A percentile compares a stretch with the other conserved stretches of the same genome.
Conservation (phyloP, 2,113 vertebrate species). For the Vireo altiloquus region DNA sequence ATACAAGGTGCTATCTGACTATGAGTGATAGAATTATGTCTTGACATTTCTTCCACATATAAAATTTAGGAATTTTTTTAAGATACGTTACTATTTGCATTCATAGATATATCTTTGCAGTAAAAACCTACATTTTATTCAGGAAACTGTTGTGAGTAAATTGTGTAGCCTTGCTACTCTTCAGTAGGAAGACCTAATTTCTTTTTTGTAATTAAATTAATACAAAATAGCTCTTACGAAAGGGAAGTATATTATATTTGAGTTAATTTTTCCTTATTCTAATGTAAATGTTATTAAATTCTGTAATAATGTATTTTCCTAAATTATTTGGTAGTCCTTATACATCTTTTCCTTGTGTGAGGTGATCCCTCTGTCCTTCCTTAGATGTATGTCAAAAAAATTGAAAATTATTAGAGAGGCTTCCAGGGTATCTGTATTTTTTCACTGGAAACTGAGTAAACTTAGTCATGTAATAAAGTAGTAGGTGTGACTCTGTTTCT, state of each 20-base stretch:
- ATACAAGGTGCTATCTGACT: neutral
- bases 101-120: neutral
- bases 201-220: neutral
- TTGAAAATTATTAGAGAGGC: neutral
- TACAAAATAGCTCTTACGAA: neutral
- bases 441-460: neutral
- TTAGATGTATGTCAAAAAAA: neutral
- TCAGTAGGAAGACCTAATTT: neutral
- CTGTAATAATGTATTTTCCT: neutral
- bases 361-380: neutral
- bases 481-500: neutral
- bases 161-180: neutral
- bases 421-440: neutral
- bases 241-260: neutral
- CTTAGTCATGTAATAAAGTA: neutral
- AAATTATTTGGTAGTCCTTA: neutral
- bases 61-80: neutral
- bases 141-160: neutral
- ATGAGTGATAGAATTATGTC: neutral
- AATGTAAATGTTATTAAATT: neutral
- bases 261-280: neutral
- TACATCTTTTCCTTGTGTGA: neutral
- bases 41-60: neutral
- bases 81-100: neutral
- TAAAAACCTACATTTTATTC: neutral